Evolutionary conservation across 2,113 vertebrate genomes (phyloP).

Genomic region (Phainopepla nitens): DNA sequence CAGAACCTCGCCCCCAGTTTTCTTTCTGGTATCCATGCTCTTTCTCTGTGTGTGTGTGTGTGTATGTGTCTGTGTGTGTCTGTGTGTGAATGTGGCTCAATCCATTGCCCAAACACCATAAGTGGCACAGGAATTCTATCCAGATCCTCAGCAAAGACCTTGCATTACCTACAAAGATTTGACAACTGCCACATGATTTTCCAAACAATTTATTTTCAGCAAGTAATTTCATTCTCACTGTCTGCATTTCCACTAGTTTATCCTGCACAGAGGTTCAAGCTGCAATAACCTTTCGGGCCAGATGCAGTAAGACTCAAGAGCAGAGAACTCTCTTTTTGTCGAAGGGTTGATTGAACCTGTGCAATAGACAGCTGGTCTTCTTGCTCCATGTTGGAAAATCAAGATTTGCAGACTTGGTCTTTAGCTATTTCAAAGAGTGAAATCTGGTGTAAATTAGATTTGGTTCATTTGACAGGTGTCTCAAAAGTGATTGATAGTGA

Average conservation of each 20-base stretch:
- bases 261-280: background rate
- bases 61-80: background rate
- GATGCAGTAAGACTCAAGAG: background rate
- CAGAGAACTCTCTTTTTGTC: background rate
- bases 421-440: background rate
- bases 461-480: background rate
- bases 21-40: background rate
- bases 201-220: background rate
- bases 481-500: accelerated
- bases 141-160: background rate
- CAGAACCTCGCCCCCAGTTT: background rate
- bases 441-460: background rate
- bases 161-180: background rate
- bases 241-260: background rate
- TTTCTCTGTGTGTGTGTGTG: too few relatives aligned
- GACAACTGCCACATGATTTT: background rate
- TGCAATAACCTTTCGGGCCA: background rate
- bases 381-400: background rate
- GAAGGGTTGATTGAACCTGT: background rate
- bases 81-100: background rate
- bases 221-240: background rate
- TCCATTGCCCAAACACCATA: background rate
- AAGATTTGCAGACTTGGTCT: background rate
- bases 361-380: background rate
- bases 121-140: background rate